Evolutionary conservation across 2,113 vertebrate species (phyloP), one percentile per base, ranked within the genome.

Genomic region (Dermatemys mawii): DNA sequence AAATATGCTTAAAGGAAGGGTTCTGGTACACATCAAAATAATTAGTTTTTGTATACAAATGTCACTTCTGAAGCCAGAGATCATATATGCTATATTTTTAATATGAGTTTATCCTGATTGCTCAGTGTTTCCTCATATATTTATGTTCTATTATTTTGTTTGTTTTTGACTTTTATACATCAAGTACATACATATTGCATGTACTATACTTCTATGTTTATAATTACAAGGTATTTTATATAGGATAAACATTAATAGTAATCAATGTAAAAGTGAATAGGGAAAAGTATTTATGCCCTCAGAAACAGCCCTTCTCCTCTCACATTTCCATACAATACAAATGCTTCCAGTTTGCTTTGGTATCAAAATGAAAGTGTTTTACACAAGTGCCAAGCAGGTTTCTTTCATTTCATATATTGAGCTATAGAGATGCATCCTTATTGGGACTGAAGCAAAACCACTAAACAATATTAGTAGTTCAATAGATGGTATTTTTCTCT

Each of bases 391-490:
- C 35, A 70, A 21, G n/a, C 17, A 38, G 8, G 9, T 38, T 70
- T 70, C n/a, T 67, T 67, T 67, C 4, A 4, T 70, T 22, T 70
- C n/a, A 38, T 38, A 11, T 9, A 17, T 70, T 83, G 17, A 78
- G 12, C 60, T 2, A 4, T 0, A 73, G 9, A 50, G 5, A 41
- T 53, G 24, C 13, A 13, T 63, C 38, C 80, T 21, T 19, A 83
- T 10, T 84, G 8, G n/a, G 48, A 17, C 0, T 0, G 1, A 48
- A 81, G 63, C 11, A 84, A 83, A 13, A 0, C 8, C 3, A 1
- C 49, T 7, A 26, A 44, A 76, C 22, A 46, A 26, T 41, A 13
- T 87, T 79, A 81, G 7, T 57, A 13, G n/a, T 83, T 35, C 63
- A 90, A 82, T 4, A 35, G 75, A 82, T 8, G 51, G 5, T 4